These are phyloP conservation scores for Hafferia zeledoni DNA, from an alignment of 2,797 vertebrate genomes.

Conservation along the genomic window DNA sequence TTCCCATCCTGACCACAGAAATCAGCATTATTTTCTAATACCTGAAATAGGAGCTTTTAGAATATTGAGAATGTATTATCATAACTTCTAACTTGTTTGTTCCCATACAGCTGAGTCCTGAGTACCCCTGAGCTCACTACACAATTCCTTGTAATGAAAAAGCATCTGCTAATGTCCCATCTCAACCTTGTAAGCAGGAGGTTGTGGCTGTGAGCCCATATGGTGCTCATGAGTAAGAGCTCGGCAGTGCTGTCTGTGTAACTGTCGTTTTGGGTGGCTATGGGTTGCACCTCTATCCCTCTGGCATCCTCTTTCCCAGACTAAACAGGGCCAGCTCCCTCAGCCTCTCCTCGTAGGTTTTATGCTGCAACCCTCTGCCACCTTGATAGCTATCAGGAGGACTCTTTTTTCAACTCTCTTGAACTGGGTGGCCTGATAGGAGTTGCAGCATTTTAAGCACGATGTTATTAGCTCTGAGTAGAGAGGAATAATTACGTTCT, in stretches of 20 bases:
- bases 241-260: accelerated
- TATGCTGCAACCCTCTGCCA: background rate
- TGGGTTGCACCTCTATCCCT: background rate
- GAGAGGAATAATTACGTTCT: background rate
- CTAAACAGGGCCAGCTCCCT: background rate
- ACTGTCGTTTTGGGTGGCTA: background rate
- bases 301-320: background rate
- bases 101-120: background rate
- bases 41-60: background rate
- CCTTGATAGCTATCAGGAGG: background rate
- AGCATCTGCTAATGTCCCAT: background rate
- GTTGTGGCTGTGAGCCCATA: background rate
- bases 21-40: background rate
- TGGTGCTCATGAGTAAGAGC: too few species aligned
- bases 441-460: background rate
- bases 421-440: background rate
- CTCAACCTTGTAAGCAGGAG: background rate
- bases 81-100: background rate
- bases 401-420: background rate
- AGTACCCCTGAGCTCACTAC: background rate
- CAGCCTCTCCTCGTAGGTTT: background rate
- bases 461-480: background rate
- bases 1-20: background rate
- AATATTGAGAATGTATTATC: background rate
- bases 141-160: background rate